Base-by-base conservation (phyloP, 2,888 invertebrate species). In the Alcis repandata region DNA sequence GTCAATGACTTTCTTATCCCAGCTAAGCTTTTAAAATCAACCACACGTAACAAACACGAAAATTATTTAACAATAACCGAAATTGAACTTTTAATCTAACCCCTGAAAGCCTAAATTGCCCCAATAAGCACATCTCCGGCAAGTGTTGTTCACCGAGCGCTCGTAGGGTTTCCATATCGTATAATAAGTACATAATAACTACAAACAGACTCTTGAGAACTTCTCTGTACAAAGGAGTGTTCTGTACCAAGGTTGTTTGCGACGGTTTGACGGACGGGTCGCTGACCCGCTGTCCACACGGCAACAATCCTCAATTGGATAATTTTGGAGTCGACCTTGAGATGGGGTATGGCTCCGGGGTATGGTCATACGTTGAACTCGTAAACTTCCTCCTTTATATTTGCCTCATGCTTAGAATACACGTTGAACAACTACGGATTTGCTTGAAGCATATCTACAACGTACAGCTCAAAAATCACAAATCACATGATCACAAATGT, bases 261-360 rank as follows among this genome's bases (percentile, higher is more conserved):
- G 56, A 32, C 54, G 56, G 61, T 69, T 72, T 70, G 51, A 38
- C 63, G 53, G 62, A 40, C 58, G 41, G 72, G 67, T 68, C 73
- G 67, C 20, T 59, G 72, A 57, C 66, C 70, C 13, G 15, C 57
- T 65, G 67, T 72, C 70, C 59, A 71, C 49, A 59, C 53, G 54
- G 61, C 54, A 59, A 58, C 63, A 60, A 27, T 22, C 11, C 38
- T 62, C 13, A 61, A 63, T 57, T 68, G 61, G 51, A 59, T 68
- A 51, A 65, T 46, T 60, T 52, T 52, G 53, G n/a, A 41, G 76
- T 79, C 67, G 56, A 45, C 45, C 45, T 43, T 56, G 56, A 20
- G 15, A 9, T 19, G 72, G 33, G 41, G 7, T 15, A 17, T 81
- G 79, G 82, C 82, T 78, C 83, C 83, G 83, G 80, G 80, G n/a